These are phyloP conservation scores for Florisuga fusca DNA, from an alignment of 2,797 vertebrate species.

Conservation along the genomic window DNA sequence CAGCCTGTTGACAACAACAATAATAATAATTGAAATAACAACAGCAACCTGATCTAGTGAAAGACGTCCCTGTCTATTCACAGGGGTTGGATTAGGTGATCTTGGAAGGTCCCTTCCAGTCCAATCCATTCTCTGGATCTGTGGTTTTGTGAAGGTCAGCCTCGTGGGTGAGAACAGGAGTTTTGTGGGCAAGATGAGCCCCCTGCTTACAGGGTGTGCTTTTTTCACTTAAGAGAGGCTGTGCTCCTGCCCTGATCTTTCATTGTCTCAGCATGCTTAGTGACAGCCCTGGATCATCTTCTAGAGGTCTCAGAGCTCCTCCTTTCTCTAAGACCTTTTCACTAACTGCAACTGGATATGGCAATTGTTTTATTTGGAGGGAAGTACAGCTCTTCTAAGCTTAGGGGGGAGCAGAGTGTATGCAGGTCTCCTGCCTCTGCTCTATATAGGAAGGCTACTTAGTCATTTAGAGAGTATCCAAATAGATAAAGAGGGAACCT, in stretches of 20 bases:
- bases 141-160: background rate
- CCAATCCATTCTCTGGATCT: background rate
- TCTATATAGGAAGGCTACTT: background rate
- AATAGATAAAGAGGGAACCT: background rate
- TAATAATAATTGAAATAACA: too few species aligned
- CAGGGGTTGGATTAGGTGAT: accelerated
- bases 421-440: background rate
- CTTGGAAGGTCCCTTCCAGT: background rate
- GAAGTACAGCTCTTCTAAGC: background rate
- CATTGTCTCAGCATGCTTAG: background rate
- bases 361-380: background rate
- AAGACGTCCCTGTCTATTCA: background rate
- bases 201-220: accelerated
- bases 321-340: background rate
- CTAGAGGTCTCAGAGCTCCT: background rate
- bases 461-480: background rate
- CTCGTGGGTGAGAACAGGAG: background rate
- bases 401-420: background rate
- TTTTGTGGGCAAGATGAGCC: accelerated
- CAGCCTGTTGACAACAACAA: too few species aligned
- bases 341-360: background rate
- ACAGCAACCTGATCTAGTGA: background rate
- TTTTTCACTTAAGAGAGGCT: background rate
- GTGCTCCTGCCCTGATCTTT: background rate
- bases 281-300: background rate